Conservation (phyloP, 2,113 vertebrate genomes). For the Megaptera novaeangliae region DNA sequence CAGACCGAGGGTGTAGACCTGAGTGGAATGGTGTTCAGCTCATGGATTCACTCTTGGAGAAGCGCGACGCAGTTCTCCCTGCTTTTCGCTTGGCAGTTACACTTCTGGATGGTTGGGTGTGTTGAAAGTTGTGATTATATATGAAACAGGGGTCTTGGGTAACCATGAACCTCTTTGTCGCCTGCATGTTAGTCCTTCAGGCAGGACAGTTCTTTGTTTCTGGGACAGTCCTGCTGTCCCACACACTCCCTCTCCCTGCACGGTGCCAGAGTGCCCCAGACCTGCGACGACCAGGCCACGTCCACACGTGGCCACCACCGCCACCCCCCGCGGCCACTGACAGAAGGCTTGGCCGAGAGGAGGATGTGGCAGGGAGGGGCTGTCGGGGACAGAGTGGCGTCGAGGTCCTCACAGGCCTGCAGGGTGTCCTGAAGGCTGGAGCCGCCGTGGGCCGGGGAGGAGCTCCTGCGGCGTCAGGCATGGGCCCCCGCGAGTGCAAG, state of each 20-base stretch:
- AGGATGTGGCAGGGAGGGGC: too few species aligned
- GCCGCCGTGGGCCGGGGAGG: background rate
- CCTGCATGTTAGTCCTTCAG: fast-evolving
- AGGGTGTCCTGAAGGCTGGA: background rate
- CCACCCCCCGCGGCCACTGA: fast-evolving
- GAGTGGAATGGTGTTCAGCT: background rate
- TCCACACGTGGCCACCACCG: background rate
- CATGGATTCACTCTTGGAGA: fast-evolving
- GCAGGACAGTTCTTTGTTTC: background rate
- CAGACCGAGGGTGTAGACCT: too few species aligned
- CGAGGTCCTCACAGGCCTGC: background rate
- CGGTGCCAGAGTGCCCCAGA: fast-evolving
- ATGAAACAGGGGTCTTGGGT: too few species aligned
- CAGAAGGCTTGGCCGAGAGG: too few species aligned
- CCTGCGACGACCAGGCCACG: fast-evolving
- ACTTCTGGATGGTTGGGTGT: fast-evolving
- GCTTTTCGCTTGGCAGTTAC: fast-evolving
- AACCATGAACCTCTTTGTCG: background rate
- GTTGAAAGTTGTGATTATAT: background rate
- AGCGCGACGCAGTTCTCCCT: too few species aligned
- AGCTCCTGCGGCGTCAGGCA: too few species aligned
- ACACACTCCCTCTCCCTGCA: background rate
- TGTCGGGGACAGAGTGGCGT: background rate
- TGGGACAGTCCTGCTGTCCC: fast-evolving
- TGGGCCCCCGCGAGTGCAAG: too few species aligned